Conservation (phyloP, 37 sponge, comb jelly and placozoan genomes). For the Eunapius fragilis region DNA sequence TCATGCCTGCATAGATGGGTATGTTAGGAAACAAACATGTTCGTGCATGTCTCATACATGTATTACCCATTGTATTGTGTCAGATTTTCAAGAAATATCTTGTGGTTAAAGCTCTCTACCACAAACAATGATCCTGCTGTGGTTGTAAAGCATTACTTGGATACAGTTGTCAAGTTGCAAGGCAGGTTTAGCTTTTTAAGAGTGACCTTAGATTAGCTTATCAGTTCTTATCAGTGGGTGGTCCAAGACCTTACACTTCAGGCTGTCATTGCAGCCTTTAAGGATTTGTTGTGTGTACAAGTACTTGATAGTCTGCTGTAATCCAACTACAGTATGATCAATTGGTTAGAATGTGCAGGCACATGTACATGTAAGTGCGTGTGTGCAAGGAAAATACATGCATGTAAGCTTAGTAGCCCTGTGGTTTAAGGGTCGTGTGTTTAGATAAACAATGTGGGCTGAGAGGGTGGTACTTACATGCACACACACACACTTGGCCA, state of each 20-base stretch:
- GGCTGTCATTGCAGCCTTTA: too few relatives aligned
- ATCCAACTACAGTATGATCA: too few relatives aligned
- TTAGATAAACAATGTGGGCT: too few relatives aligned
- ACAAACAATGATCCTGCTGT: constrained; percentile 46
- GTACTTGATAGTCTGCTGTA: not conserved
- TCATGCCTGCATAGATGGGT: constrained; percentile 53
- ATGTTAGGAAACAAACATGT: not conserved
- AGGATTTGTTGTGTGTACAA: not conserved
- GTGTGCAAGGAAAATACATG: too few relatives aligned
- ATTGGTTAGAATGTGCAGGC: too few relatives aligned
- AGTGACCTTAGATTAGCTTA: too few relatives aligned
- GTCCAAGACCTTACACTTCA: too few relatives aligned
- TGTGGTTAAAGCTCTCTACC: constrained; percentile 39
- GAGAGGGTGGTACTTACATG: constrained; percentile 7
- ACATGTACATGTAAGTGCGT: too few relatives aligned
- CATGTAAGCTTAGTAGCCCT: too few relatives aligned
- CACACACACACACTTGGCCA: not conserved
- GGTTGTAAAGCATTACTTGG: constrained; percentile 28
- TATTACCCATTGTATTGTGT: not conserved
- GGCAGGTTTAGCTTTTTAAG: not conserved
- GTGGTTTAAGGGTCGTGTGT: too few relatives aligned
- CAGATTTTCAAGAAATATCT: constrained; percentile 52
- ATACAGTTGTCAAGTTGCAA: constrained; percentile 23
- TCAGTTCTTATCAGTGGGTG: too few relatives aligned
- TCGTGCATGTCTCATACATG: not conserved